Evolutionary conservation across 2,113 vertebrate genomes (phyloP).

Genomic region (Sylvilagus bachmani): DNA sequence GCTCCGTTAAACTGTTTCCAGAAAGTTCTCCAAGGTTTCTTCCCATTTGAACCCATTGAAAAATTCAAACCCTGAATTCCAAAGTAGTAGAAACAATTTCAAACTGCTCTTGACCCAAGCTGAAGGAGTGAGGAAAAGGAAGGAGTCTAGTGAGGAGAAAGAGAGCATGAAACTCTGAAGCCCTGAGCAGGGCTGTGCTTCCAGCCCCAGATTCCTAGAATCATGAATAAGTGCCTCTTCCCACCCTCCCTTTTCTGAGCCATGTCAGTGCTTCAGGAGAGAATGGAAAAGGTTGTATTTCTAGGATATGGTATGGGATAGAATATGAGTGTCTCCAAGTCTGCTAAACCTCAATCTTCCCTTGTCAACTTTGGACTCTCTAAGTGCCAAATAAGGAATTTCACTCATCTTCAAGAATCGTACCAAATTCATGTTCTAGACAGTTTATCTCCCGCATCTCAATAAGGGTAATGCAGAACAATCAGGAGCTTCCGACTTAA

Average conservation of each 20-base stretch:
- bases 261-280: background rate
- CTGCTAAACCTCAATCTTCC: background rate
- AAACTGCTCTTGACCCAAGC: background rate
- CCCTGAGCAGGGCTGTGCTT: background rate
- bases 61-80: background rate
- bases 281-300: background rate
- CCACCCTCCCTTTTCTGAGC: background rate
- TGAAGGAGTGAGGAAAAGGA: background rate
- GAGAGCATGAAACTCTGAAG: background rate
- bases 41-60: background rate
- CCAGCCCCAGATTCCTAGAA: background rate
- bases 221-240: rapidly evolving
- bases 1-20: conserved; percentile 6
- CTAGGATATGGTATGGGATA: background rate
- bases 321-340: background rate
- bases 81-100: background rate
- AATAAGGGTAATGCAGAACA: background rate
- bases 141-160: background rate
- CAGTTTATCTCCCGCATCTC: background rate
- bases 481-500: background rate
- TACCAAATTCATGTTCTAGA: background rate
- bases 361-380: background rate
- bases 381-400: background rate
- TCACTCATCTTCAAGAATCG: background rate
- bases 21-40: conserved; percentile 25